A percentile compares a stretch with the other conserved stretches of the same genome.
These are phyloP conservation scores for Corbicula japonica DNA, from an alignment of 2,888 invertebrate genomes.

Conservation along the genomic window DNA sequence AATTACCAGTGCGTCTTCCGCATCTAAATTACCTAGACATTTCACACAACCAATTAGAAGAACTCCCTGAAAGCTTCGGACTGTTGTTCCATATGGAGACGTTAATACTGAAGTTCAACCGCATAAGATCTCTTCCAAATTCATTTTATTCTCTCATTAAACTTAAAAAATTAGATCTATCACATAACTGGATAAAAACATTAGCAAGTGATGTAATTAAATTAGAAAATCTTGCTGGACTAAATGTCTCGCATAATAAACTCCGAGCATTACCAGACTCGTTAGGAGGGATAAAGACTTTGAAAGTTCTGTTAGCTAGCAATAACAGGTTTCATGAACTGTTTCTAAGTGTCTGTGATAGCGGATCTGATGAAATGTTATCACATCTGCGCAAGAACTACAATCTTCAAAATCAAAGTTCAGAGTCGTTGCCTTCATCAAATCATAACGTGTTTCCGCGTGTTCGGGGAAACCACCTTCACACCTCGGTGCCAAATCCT, in stretches of 20 bases:
- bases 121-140: constrained; percentile 79
- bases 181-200: constrained; percentile 81
- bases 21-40: constrained; percentile 84
- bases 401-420: constrained; percentile 54
- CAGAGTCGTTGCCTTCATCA: constrained; percentile 52
- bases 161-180: constrained; percentile 84
- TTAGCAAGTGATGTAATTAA: constrained; percentile 83
- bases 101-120: constrained; percentile 82
- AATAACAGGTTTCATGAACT: constrained; percentile 83
- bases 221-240: constrained; percentile 81
- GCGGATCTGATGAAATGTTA: constrained; percentile 82
- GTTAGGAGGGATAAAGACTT: constrained; percentile 77
- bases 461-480: constrained; percentile 83
- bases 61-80: constrained; percentile 84
- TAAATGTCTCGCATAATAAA: constrained; percentile 84
- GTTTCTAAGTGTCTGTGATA: constrained; percentile 83
- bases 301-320: constrained; percentile 80
- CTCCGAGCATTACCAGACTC: constrained; percentile 82
- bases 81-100: constrained; percentile 84
- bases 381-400: constrained; percentile 78
- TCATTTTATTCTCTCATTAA: constrained; percentile 83
- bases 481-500: constrained; percentile 83
- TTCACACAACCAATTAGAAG: constrained; percentile 83
- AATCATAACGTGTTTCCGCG: constrained; percentile 83
- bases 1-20: constrained; percentile 85